phyloP scores from a whole-genome alignment of 1,140 invertebrate species.

The Cryptotermes secundus region DNA sequence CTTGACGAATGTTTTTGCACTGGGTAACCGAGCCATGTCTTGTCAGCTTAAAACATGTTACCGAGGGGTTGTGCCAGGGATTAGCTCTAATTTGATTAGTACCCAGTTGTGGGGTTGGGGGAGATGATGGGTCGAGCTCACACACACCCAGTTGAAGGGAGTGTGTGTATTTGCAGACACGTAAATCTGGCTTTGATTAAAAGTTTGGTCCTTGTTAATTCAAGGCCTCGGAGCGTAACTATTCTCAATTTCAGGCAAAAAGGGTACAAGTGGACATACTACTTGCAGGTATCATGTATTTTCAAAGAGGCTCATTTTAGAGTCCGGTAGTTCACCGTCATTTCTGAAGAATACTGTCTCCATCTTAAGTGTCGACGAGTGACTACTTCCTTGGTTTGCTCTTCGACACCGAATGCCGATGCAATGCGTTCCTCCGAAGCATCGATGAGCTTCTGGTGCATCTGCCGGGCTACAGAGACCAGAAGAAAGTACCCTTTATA shows the following conservation, averaged over 20 bases:
- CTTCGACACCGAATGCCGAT: no score
- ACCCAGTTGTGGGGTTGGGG: background rate
- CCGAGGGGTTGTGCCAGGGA: background rate
- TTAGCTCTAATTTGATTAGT: conserved; percentile 12
- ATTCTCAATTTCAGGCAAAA: background rate
- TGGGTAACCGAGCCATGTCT: background rate
- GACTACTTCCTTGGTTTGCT: no score
- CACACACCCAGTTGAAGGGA: background rate
- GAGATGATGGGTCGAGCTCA: background rate
- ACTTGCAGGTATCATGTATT: no score
- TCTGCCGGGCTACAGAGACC: no score
- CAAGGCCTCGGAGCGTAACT: background rate
- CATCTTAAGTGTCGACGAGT: no score
- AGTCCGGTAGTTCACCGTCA: no score
- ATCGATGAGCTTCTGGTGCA: no score
- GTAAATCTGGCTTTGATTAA: conserved; percentile 19
- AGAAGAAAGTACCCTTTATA: no score
- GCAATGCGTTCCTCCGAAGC: no score
- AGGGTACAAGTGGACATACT: background rate
- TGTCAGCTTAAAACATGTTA: conserved; percentile 11
- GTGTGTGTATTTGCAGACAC: conserved; percentile 7
- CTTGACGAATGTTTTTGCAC: no score
- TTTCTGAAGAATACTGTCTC: no score
- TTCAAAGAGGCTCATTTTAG: no score
- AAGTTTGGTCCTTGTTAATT: conserved; percentile 19